phyloP scores from a whole-genome alignment of 2,113 vertebrate species.

The Colaptes auratus region DNA sequence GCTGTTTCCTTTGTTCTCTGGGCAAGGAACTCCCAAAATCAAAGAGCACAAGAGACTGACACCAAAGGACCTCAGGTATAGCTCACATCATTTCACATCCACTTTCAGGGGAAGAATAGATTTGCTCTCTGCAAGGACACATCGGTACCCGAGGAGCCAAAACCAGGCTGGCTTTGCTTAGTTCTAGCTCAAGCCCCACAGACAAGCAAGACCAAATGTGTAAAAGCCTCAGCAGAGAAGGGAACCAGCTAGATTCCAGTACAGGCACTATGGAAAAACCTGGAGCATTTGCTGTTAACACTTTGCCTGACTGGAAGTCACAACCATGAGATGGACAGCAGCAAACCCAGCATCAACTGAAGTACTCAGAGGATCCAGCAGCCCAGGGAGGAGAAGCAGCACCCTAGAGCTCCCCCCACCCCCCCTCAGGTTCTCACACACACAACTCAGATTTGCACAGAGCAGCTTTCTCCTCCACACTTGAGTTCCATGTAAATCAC shows the following conservation, averaged over 20 bases:
- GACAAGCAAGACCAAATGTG: not conserved
- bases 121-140: not conserved
- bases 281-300: accelerated
- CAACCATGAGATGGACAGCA: not conserved
- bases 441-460: not conserved
- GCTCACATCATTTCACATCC: not conserved
- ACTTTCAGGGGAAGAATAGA: not conserved
- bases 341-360: not conserved
- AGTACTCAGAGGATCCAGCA: not conserved
- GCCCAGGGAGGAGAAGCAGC: not conserved
- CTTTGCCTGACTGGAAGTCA: accelerated
- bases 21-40: conserved; percentile 27
- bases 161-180: not conserved
- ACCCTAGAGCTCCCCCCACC: too few relatives aligned
- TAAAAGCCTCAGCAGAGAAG: not conserved
- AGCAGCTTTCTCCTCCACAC: not conserved
- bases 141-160: not conserved
- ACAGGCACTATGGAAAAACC: not conserved
- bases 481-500: not conserved
- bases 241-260: not conserved
- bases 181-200: not conserved
- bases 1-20: not conserved
- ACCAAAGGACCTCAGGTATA: not conserved
- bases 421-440: not conserved
- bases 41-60: not conserved